Evolutionary conservation across 1,140 invertebrate genomes (phyloP).

Genomic region (Listronotus oregonensis): DNA sequence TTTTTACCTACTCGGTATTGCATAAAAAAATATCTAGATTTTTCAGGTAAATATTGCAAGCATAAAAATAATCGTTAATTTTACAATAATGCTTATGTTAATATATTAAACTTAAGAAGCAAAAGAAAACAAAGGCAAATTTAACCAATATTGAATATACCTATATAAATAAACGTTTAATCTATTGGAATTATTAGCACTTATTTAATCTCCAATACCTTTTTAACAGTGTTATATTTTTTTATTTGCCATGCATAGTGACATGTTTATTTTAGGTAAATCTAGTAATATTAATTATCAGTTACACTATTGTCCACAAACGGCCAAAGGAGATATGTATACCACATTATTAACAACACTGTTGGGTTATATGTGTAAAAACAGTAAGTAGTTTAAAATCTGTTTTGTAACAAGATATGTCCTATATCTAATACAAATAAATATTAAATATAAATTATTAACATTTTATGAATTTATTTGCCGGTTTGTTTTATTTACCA

Average conservation of each 20-base stretch:
- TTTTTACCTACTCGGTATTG: too few relatives aligned
- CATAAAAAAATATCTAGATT: too few relatives aligned
- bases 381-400: conserved; percentile 11
- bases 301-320: conserved; percentile 3
- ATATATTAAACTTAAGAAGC: too few relatives aligned
- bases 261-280: not conserved
- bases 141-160: too few relatives aligned
- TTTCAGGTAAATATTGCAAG: too few relatives aligned
- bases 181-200: too few relatives aligned
- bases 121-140: too few relatives aligned
- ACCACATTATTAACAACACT: conserved; percentile 30
- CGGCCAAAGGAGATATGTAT: conserved; percentile 23
- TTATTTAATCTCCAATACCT: conserved; percentile 30
- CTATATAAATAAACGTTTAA: too few relatives aligned
- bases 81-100: too few relatives aligned
- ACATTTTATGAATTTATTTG: not conserved
- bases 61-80: too few relatives aligned
- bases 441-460: conserved; percentile 9
- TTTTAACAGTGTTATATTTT: conserved; percentile 1
- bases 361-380: conserved; percentile 4
- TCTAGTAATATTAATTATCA: not conserved
- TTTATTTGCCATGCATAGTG: not conserved
- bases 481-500: too few relatives aligned
- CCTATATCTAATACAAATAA: conserved; percentile 28
- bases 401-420: conserved; percentile 30